A percentile compares a stretch with the other conserved stretches of the same genome.
Evolutionary conservation across 2,113 vertebrate genomes (phyloP).

Genomic region (Rallus limicola): DNA sequence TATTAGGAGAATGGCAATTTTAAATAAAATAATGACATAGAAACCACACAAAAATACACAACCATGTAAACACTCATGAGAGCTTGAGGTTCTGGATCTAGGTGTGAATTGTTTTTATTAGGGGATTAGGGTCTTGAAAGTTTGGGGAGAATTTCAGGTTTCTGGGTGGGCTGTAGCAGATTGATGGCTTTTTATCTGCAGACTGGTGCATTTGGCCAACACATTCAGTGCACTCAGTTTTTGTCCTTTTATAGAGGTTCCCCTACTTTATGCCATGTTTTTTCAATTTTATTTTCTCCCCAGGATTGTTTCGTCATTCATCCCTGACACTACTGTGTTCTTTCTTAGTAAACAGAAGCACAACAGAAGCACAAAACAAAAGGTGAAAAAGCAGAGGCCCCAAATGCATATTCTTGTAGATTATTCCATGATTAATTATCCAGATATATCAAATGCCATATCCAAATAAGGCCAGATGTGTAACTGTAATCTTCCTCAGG

Average conservation of each 20-base stretch:
- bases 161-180: slow-evolving; percentile 31
- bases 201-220: background rate
- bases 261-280: background rate
- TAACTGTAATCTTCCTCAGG: background rate
- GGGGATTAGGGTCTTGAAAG: background rate
- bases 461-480: slow-evolving; percentile 41
- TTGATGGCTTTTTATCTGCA: slow-evolving; percentile 19
- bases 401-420: slow-evolving; percentile 13
- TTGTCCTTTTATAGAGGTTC: slow-evolving; percentile 52
- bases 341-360: slow-evolving; percentile 18
- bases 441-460: slow-evolving; percentile 30
- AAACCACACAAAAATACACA: background rate
- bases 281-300: background rate
- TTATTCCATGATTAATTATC: slow-evolving; percentile 41
- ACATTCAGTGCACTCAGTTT: background rate
- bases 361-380: slow-evolving; percentile 12
- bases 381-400: background rate
- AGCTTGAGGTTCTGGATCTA: background rate
- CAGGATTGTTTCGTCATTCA: slow-evolving; percentile 10
- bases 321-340: background rate
- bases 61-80: background rate
- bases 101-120: background rate
- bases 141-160: background rate
- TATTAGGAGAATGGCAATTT: background rate
- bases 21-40: background rate